Base-by-base conservation (phyloP, 2,888 invertebrate species). In the Andricus curvator region DNA sequence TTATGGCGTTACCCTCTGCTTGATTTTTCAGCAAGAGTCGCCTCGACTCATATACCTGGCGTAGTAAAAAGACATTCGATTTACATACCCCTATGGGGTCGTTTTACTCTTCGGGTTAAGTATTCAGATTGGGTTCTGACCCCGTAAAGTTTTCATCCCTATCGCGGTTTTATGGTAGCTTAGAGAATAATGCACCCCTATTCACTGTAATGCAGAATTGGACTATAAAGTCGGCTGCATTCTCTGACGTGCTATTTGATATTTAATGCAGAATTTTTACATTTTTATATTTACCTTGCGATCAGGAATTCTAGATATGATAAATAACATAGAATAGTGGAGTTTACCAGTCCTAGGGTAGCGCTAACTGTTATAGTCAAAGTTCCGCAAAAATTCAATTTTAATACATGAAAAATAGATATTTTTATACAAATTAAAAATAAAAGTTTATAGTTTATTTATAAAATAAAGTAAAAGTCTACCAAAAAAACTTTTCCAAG, bases 1-100 rank as follows among this genome's bases (percentile, higher is more conserved):
- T 88, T 87, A 86, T 85, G 84, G 82, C 86, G 87, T 85, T 83
- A 88, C 88, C 89, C 89, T 87, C 51, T n/a, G 20, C 56, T 74
- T 51, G 74, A 74, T 74, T 87, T 86, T 83, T 74, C 76, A 78
- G 76, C 80, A 77, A 66, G 82, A 84, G 81, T 82, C 82, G 84
- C 80, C 81, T 78, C 78, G 78, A 80, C 81, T 83, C 78, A 81
- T 82, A 80, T 79, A 83, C 78, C 65, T 81, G 79, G 44, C 80
- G 80, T 83, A 84, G 82, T 88, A 87, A 88, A 89, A 88, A 84
- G 78, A 78, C 65, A 84, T 84, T 84, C 85, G 80, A 89, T 89
- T 90, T 89, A 87, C 88, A 88, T 88, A 88, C 83, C 85, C 85
- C 80, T 84, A 78, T 80, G 79, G 85, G 85, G 84, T 81, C 81